These are phyloP conservation scores for Ivindomyrus marchei DNA, from an alignment of 2,113 vertebrate species.

Conservation along the genomic window DNA sequence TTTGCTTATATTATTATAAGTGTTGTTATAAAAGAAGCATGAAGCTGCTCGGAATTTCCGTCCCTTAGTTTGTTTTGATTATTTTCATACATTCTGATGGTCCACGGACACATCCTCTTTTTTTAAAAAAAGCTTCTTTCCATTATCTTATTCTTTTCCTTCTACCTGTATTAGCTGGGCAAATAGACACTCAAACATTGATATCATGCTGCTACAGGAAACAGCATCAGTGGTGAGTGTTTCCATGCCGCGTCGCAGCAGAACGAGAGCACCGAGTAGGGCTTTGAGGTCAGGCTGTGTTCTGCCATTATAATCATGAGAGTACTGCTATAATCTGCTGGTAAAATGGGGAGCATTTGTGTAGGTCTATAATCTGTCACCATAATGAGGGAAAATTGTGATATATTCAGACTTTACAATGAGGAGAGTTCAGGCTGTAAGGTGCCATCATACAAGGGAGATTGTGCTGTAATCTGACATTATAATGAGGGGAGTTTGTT, in stretches of 20 bases:
- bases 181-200: background rate
- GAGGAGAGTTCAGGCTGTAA: background rate
- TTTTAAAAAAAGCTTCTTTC: background rate
- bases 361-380: background rate
- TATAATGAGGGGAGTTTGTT: background rate
- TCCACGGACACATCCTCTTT: background rate
- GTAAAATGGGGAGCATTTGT: background rate
- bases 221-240: background rate
- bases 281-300: background rate
- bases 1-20: background rate
- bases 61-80: background rate
- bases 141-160: background rate
- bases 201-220: background rate
- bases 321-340: background rate
- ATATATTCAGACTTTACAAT: background rate
- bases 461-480: background rate
- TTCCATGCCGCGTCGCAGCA: background rate
- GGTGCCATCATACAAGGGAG: background rate
- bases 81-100: background rate
- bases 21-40: background rate
- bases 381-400: background rate
- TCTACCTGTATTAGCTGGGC: background rate
- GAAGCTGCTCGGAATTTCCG: background rate
- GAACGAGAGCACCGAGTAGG: background rate
- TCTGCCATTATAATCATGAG: background rate